phyloP scores from a whole-genome alignment of 1,140 invertebrate species.

The Lycorma delicatula region DNA sequence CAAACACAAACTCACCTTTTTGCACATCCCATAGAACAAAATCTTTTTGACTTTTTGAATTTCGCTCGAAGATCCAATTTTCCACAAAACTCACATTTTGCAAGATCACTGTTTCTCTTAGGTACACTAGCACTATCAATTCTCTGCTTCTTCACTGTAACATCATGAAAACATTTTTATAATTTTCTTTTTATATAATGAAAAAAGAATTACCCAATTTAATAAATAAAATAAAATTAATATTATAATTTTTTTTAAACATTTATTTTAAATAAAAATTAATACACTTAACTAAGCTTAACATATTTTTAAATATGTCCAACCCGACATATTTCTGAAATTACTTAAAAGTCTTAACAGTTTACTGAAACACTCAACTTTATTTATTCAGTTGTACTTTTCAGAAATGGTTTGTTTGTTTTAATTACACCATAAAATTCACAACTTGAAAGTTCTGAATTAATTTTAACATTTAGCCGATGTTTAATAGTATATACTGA shows the following conservation, averaged over 20 bases:
- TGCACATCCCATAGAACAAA: constrained; percentile 67
- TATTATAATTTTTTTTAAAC: not conserved
- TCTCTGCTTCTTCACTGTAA: constrained; percentile 42
- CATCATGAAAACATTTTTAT: constrained; percentile 35
- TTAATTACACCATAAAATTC: too few relatives aligned
- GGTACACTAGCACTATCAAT: constrained; percentile 9
- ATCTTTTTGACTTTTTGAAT: constrained; percentile 66
- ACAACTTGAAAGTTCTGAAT: too few relatives aligned
- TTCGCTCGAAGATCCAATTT: constrained; percentile 60
- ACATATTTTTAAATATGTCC: too few relatives aligned
- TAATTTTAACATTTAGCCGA: too few relatives aligned
- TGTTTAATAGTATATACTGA: too few relatives aligned
- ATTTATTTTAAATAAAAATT: too few relatives aligned
- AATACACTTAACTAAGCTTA: too few relatives aligned
- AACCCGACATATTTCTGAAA: too few relatives aligned
- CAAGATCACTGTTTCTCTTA: constrained; percentile 26
- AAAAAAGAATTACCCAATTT: constrained; percentile 19
- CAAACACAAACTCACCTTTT: constrained; percentile 39
- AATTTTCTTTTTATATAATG: constrained; percentile 27
- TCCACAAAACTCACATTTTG: constrained; percentile 71
- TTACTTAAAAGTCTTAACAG: too few relatives aligned
- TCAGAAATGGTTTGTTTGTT: too few relatives aligned
- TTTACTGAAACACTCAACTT: too few relatives aligned
- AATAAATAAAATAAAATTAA: constrained; percentile 18
- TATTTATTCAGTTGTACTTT: too few relatives aligned